phyloP scores from a whole-genome alignment of 2,888 invertebrate species.

The Baccha elongata region DNA sequence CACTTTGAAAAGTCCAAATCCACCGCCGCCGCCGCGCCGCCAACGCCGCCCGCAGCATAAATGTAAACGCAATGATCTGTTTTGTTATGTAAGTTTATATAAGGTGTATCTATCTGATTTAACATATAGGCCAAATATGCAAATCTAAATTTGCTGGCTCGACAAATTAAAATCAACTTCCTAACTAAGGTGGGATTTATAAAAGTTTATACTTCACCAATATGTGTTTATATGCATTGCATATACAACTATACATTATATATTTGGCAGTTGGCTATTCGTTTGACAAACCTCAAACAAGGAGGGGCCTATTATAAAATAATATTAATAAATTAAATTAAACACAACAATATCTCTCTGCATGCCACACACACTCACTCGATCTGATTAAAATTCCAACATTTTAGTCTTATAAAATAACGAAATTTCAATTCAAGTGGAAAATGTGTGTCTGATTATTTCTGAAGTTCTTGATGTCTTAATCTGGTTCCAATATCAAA shows the following conservation, averaged over 20 bases:
- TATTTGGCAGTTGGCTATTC: conserved; percentile 3
- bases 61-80: no score
- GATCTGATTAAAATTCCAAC: background rate
- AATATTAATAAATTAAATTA: background rate
- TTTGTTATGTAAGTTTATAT: no score
- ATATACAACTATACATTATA: no score
- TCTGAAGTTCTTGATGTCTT: background rate
- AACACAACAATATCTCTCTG: background rate
- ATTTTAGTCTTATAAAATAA: background rate
- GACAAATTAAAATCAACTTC: conserved; percentile 23
- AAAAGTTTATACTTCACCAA: background rate
- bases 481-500: background rate
- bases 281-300: background rate
- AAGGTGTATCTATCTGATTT: no score
- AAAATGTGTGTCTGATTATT: background rate
- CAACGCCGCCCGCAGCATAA: no score
- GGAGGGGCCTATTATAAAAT: conserved; percentile 16
- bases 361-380: background rate
- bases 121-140: background rate
- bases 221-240: background rate
- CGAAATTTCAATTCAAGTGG: background rate
- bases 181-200: background rate
- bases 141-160: conserved; percentile 16
- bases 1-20: no score
- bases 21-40: no score